These are phyloP conservation scores for Drosophila mercatorum DNA, from an alignment of 2,888 invertebrate genomes.

Conservation along the genomic window DNA sequence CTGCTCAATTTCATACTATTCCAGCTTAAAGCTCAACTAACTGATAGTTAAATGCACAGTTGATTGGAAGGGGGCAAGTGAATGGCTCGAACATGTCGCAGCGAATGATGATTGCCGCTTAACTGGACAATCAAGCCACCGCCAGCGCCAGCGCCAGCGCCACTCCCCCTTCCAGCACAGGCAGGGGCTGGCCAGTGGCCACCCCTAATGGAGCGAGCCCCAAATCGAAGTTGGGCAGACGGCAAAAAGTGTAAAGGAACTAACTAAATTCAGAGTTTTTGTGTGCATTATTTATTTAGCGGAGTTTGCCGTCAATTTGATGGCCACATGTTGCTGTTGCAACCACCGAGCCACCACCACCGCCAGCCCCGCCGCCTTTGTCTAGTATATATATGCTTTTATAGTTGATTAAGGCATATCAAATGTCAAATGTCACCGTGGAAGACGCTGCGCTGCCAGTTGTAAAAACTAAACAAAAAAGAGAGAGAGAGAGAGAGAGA, in stretches of 20 bases:
- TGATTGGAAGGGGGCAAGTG: conserved; percentile 19
- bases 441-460: conserved; percentile 61
- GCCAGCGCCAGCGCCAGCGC: too few species aligned
- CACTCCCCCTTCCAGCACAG: too few species aligned
- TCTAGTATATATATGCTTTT: conserved; percentile 65
- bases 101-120: conserved; percentile 44
- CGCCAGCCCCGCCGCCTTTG: conserved; percentile 27
- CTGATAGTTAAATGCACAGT: conserved; percentile 26
- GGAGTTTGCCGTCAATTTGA: conserved; percentile 51
- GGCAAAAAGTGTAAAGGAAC: background rate
- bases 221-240: conserved; percentile 32
- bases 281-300: conserved; percentile 57
- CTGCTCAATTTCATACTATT: too few species aligned
- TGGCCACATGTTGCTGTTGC: conserved; percentile 74
- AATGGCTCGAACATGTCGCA: conserved; percentile 28
- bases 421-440: conserved; percentile 76
- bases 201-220: conserved; percentile 22
- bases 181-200: too few species aligned
- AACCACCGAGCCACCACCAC: background rate
- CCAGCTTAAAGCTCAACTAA: background rate
- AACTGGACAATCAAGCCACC: conserved; percentile 1
- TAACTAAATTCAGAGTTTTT: conserved; percentile 10
- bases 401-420: conserved; percentile 80
- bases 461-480: conserved; percentile 68
- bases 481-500: background rate